Base-by-base conservation (phyloP, 2,888 invertebrate genomes). In the Caenorhabditis macrosperma region DNA sequence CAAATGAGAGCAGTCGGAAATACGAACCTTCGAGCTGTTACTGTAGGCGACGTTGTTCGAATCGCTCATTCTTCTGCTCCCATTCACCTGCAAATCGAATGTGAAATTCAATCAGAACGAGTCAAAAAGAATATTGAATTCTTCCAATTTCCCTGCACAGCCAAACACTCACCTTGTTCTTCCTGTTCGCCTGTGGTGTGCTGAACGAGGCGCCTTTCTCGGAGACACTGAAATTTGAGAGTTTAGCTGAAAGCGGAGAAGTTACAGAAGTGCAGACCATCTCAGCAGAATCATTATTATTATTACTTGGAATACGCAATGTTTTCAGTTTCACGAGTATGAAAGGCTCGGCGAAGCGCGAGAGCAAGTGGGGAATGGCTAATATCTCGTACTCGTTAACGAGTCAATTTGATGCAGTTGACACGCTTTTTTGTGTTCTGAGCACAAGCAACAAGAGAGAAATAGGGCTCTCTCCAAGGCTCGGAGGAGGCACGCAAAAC, bases 101-200 rank as follows among this genome's bases (percentile, higher is more conserved):
- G 5, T 2, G n/a, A n/a, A 33, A 7, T 33, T 5, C 33, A 33
- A 33, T 33, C 6, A 33, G 9, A 33, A 33, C 33, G 9, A 7
- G 33, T 33, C 6, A 33, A 9, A 15, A 38, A 38, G 3, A 15
- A 38, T 15, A 52, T 52, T 26, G 24, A 50, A 26, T 28, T 52
- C 5, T 10, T 26, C 26, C 26, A 26, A 3, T 22, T 15, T 17
- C n/a, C 44, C 38, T 15, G 6, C 38, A 5, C 7, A n/a, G 24
- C 22, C 9, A 22, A 67, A 17, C 15, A 17, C 72, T 63, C 15
- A 84, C 79, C 57, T 81, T 79, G 63, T 77, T 80, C 48, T 77
- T 80, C 26, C 85, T 64, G 41, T 83, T 82, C 48, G 54, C 75
- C 66, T 85, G 85, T 2, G 85, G 85, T 41, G 85, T 85, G 22